A percentile compares a stretch with the other conserved stretches of the same genome.
phyloP scores from a whole-genome alignment of 2,797 vertebrate genomes.

The Hydrocynus forskahlii region DNA sequence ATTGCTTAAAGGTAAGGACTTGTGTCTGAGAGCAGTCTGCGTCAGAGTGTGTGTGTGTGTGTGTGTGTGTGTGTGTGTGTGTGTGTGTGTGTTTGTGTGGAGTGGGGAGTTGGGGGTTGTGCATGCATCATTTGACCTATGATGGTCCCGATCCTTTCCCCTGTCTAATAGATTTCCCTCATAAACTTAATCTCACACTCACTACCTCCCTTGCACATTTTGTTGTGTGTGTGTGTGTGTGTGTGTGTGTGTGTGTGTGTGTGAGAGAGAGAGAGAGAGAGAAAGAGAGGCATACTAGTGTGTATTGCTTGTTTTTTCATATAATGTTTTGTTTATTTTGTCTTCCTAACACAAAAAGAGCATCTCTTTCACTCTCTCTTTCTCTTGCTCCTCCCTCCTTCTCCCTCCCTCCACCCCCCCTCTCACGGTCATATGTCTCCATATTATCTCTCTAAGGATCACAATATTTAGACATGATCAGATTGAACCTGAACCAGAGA shows the following conservation, averaged over 20 bases:
- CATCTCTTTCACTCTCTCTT: slow-evolving; percentile 24
- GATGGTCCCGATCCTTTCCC: slow-evolving; percentile 47
- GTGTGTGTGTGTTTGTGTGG: slow-evolving; percentile 30
- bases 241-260: slow-evolving; percentile 34
- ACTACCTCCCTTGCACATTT: slow-evolving; percentile 18
- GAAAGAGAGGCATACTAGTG: neutral
- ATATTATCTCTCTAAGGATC: slow-evolving; percentile 44
- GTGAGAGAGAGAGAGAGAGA: slow-evolving; percentile 9
- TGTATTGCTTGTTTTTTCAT: slow-evolving; percentile 7
- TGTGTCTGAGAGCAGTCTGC: neutral
- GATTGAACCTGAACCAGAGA: slow-evolving; percentile 46
- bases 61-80: slow-evolving; percentile 38
- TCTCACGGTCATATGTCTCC: slow-evolving; percentile 45
- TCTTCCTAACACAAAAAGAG: slow-evolving; percentile 55
- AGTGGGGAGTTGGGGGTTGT: neutral
- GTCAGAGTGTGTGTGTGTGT: slow-evolving; percentile 32
- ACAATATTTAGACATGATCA: slow-evolving; percentile 58
- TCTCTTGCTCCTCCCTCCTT: neutral
- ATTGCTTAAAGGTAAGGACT: neutral
- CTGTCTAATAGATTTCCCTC: slow-evolving; percentile 45
- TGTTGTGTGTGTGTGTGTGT: neutral
- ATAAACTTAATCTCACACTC: slow-evolving; percentile 37
- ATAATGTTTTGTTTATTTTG: slow-evolving; percentile 33
- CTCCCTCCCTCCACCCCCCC: slow-evolving; percentile 29
- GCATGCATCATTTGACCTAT: slow-evolving; percentile 45